Evolutionary conservation across 2,888 invertebrate species (phyloP).

Genomic region (Phyllotreta striolata): DNA sequence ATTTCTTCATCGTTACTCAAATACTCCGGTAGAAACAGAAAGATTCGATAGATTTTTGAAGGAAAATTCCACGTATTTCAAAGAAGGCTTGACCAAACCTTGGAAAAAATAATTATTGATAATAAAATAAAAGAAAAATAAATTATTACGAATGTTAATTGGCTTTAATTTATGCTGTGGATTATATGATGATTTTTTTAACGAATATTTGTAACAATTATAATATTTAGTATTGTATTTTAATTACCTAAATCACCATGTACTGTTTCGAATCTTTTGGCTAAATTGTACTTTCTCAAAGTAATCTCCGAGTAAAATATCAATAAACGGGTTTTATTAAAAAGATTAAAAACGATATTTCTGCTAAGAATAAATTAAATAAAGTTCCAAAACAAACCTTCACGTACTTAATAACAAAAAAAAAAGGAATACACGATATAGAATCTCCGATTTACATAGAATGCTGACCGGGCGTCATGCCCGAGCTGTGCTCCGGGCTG

Average conservation of each 20-base stretch:
- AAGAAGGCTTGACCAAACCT: constrained; percentile 57
- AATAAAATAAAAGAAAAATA: background rate
- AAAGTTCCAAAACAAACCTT: no score
- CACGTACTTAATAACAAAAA: no score
- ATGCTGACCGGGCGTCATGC: constrained; percentile 70
- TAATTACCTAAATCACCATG: no score
- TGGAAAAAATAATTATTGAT: constrained; percentile 44
- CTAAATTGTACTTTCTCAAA: no score
- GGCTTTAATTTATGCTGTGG: background rate
- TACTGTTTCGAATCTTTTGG: no score
- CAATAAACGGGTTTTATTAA: no score
- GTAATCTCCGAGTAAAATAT: no score
- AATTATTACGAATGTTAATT: background rate
- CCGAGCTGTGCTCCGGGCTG: constrained; percentile 84
- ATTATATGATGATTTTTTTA: no score
- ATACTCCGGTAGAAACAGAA: constrained; percentile 46
- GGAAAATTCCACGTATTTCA: constrained; percentile 50
- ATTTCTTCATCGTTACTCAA: constrained; percentile 57
- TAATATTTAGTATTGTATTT: background rate
- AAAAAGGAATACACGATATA: no score
- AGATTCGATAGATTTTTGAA: constrained; percentile 51
- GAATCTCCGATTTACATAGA: constrained; percentile 46
- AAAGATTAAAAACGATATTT: no score
- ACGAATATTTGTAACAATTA: no score
- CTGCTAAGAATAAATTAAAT: no score